Conservation (phyloP, 2,888 invertebrate genomes). For the Odontothrips loti region DNA sequence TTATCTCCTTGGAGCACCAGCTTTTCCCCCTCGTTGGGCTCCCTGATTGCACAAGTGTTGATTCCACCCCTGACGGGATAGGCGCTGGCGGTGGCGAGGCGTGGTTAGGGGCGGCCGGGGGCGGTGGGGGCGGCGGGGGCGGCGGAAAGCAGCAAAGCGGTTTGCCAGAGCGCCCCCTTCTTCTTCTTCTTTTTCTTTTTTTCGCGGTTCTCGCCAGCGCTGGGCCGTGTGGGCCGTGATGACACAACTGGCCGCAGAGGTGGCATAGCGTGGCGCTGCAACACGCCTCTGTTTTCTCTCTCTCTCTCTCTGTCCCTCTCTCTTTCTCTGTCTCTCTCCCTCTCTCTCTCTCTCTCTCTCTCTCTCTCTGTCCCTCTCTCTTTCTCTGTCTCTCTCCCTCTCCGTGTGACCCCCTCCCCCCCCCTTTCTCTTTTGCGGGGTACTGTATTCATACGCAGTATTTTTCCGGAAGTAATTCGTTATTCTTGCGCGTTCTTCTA, state of each 20-base stretch:
- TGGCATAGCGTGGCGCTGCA: neutral
- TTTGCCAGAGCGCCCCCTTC: neutral
- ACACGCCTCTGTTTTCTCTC: neutral
- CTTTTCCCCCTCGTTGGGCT: no score
- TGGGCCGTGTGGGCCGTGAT: no score
- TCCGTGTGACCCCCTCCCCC: no score
- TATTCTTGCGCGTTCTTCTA: neutral
- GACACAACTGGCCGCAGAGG: no score
- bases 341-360: neutral
- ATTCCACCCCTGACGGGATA: neutral
- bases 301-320: no score
- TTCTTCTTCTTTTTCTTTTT: no score
- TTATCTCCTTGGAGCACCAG: no score
- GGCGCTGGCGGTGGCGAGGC: neutral
- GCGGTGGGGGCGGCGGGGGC: no score
- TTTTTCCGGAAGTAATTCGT: neutral
- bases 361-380: no score
- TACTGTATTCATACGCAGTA: neutral
- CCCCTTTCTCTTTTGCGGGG: neutral
- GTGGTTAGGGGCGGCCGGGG: no score
- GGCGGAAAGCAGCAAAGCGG: neutral
- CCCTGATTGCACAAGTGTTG: constrained; percentile 10
- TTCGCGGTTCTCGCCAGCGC: neutral
- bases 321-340: no score
- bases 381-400: no score